Percentiles rank a stretch among this genome's conserved stretches.
phyloP scores from a whole-genome alignment of 23 tunicate genomes.

The Ascidia mentula region DNA sequence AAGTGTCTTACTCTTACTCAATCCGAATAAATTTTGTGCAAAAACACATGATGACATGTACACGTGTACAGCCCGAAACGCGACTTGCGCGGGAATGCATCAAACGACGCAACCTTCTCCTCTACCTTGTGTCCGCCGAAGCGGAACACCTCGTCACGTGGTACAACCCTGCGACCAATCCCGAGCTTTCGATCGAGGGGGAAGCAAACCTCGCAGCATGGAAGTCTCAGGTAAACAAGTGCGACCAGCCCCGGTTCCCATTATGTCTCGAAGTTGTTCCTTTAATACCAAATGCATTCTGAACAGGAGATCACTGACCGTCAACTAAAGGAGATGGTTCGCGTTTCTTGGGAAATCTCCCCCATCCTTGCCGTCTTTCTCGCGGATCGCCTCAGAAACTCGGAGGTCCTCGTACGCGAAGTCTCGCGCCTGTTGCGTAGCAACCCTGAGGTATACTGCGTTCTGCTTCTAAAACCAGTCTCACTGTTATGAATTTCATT shows the following conservation, averaged over 20 bases:
- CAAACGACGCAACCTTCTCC: constrained; percentile 58
- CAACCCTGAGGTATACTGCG: constrained; percentile 48
- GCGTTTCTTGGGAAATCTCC: constrained; percentile 77
- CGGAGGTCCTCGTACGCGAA: constrained; percentile 85
- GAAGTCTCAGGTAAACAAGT: constrained; percentile 85
- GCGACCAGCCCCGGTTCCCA: too few relatives aligned
- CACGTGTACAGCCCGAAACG: constrained; percentile 37
- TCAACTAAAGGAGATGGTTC: constrained; percentile 72
- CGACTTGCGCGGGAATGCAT: constrained; percentile 45
- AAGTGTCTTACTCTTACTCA: too few relatives aligned
- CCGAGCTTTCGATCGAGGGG: constrained; percentile 49
- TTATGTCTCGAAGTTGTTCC: too few relatives aligned
- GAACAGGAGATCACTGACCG: constrained; percentile 68
- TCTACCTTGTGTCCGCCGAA: constrained; percentile 81
- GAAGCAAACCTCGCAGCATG: constrained; percentile 80
- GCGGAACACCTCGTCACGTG: constrained; percentile 87
- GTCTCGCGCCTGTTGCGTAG: constrained; percentile 66
- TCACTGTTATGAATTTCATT: too few relatives aligned
- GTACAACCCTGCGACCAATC: constrained; percentile 77
- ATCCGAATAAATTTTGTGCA: too few relatives aligned
- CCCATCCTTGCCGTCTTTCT: constrained; percentile 85
- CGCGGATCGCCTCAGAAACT: constrained; percentile 68
- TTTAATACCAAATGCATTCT: too few relatives aligned
- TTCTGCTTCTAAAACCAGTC: too few relatives aligned
- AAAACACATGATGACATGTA: too few relatives aligned